phyloP scores from a whole-genome alignment of 2,888 invertebrate genomes.

The Selenia dentaria region DNA sequence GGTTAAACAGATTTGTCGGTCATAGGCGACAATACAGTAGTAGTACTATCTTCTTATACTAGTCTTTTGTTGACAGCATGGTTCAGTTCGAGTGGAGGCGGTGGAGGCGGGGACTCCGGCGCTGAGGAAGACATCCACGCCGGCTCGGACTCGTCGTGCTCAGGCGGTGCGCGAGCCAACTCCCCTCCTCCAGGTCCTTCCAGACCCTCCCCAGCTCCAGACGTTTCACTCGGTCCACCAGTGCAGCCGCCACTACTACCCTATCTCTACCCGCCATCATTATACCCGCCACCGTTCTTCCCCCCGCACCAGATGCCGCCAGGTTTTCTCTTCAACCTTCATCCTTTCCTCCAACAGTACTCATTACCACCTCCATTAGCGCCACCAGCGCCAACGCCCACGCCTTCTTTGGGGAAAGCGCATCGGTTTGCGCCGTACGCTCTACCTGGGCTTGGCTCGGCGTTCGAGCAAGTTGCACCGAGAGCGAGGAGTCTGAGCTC shows the following conservation, averaged over 20 bases:
- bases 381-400: conserved; percentile 86
- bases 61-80: conserved; percentile 81
- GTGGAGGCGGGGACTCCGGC: conserved; percentile 80
- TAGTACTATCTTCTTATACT: no score
- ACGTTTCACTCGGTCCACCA: conserved; percentile 97
- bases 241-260: conserved; percentile 97
- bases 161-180: conserved; percentile 85
- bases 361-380: conserved; percentile 89
- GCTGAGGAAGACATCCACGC: conserved; percentile 87
- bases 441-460: conserved; percentile 91
- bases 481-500: conserved; percentile 87
- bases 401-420: conserved; percentile 87
- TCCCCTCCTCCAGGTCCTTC: conserved; percentile 85
- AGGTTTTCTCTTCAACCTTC: conserved; percentile 94
- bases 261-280: conserved; percentile 95
- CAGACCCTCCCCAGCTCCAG: conserved; percentile 92
- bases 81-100: conserved; percentile 87
- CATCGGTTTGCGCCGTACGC: conserved; percentile 95
- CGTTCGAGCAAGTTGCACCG: conserved; percentile 95
- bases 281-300: conserved; percentile 91
- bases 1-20: no score
- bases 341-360: conserved; percentile 95
- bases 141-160: conserved; percentile 90
- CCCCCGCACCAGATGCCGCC: conserved; percentile 92
- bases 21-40: no score